A percentile compares a stretch with the other conserved stretches of the same genome.
phyloP scores from a whole-genome alignment of 2,113 vertebrate genomes.

The Oryctolagus cuniculus region mOryCun1.1 NC_091434.1:35397501-35398000 shows the following conservation, averaged over 20 bases:
- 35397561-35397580: background rate
- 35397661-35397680: background rate
- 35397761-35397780: background rate
- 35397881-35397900: background rate
- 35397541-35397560: background rate
- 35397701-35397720: background rate
- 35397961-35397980: background rate
- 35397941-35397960: slow-evolving; percentile 45
- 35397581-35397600: background rate
- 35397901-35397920: background rate
- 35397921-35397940: background rate
- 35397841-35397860: background rate
- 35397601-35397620: background rate
- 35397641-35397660: background rate
- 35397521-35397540: background rate
- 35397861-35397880: background rate
- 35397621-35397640: background rate
- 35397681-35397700: slow-evolving; percentile 22
- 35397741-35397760: slow-evolving; percentile 40
- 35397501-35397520: background rate
- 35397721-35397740: background rate
- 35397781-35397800: background rate
- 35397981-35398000: background rate
- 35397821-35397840: background rate
- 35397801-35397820: background rate